Percentiles rank a stretch among this genome's conserved stretches.
These are phyloP conservation scores for Eupithecia insigniata DNA, from an alignment of 2,888 invertebrate genomes.

Conservation along the genomic window DNA sequence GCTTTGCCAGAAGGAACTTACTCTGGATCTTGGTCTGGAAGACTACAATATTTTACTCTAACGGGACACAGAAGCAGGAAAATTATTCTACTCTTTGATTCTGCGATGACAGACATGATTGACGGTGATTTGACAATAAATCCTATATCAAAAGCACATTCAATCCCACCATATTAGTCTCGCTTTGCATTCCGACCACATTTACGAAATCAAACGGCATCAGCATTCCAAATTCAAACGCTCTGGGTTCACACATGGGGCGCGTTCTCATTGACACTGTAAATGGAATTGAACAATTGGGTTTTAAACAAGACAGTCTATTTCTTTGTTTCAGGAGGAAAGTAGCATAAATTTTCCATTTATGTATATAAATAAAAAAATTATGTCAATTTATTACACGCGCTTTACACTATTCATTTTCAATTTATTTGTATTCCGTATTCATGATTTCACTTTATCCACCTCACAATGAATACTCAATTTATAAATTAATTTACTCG, in stretches of 20 bases:
- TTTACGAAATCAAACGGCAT: constrained; percentile 27
- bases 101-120: neutral
- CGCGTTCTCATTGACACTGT: neutral
- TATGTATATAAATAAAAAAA: no score
- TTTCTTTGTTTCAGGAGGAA: neutral
- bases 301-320: neutral
- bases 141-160: neutral
- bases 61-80: no score
- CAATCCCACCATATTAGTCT: neutral
- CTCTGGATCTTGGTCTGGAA: no score
- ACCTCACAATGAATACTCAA: no score
- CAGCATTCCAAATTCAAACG: constrained; percentile 28
- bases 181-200: constrained; percentile 20
- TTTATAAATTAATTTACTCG: no score
- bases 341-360: no score
- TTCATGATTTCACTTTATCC: no score
- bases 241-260: constrained; percentile 12
- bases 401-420: neutral
- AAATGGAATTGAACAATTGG: neutral
- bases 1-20: no score
- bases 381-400: no score
- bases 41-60: no score
- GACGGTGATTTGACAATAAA: neutral
- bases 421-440: no score
- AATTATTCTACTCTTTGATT: no score